Evolutionary conservation across 2,797 vertebrate genomes (phyloP).

Genomic region (Chaenodraco wilsoni): DNA sequence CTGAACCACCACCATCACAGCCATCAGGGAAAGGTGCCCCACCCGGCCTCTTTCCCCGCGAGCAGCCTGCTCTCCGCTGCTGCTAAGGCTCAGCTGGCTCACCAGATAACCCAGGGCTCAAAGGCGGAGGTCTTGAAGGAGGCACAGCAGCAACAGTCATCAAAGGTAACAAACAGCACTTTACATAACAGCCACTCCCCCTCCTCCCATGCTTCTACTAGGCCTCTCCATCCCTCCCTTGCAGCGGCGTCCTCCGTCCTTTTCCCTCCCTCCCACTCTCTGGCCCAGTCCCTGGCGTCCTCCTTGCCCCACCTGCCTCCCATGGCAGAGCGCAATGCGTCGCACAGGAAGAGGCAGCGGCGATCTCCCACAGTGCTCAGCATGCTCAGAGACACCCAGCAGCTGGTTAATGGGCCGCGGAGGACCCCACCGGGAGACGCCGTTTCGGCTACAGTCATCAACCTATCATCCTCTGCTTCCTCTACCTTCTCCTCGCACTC

Average conservation of each 20-base stretch:
- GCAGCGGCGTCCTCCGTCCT: constrained; percentile 75
- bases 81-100: constrained; percentile 91
- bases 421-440: constrained; percentile 70
- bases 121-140: constrained; percentile 77
- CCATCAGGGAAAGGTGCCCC: constrained; percentile 77
- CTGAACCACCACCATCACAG: constrained; percentile 80
- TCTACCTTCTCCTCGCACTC: constrained; percentile 60
- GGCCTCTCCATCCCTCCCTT: constrained; percentile 74
- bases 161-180: constrained; percentile 92
- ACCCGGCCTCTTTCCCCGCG: constrained; percentile 87
- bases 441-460: constrained; percentile 70
- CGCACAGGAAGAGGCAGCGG: constrained; percentile 84
- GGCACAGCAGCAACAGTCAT: constrained; percentile 72
- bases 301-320: constrained; percentile 68
- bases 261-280: constrained; percentile 73
- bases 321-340: constrained; percentile 67
- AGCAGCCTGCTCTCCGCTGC: constrained; percentile 92
- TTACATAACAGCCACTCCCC: constrained; percentile 87
- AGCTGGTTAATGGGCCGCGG: constrained; percentile 69
- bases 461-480: constrained; percentile 72
- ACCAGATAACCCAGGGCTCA: constrained; percentile 81
- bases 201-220: constrained; percentile 69
- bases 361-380: constrained; percentile 86
- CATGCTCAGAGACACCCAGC: constrained; percentile 83
- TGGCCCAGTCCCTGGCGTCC: constrained; percentile 73